Evolutionary conservation across 2,888 invertebrate genomes (phyloP), one percentile per base, ranked within the genome.

Genomic region (Acrocera orbiculus): DNA sequence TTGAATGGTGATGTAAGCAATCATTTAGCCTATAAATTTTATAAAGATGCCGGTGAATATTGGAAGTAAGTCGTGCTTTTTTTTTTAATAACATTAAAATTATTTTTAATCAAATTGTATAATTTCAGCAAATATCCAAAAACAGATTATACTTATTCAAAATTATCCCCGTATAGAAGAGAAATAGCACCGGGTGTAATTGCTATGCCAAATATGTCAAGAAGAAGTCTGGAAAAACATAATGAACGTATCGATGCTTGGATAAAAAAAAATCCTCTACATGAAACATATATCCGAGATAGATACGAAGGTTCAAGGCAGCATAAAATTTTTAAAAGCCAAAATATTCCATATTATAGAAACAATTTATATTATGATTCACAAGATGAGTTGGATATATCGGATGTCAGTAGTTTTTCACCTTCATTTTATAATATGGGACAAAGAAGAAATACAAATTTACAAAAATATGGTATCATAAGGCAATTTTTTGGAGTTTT

Each of bases 141-240:
- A 63, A 89, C 87, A 39, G 87, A 87, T 61, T 87, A 85, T 63
- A 86, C 86, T 7, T 89, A 89, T 58, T 83, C 86, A 3, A 71
- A 69, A 41, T 63, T 76, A 45, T 86, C 85, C n/a, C 74, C 74
- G 44, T 80, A 79, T 63, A 73, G 83, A 32, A 75, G 78, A 45
- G 79, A 79, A 54, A 62, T 82, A 36, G 77, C 76, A 0, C 80
- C 80, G 1, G 83, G 83, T 2, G 70, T 82, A 35, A 67, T 83
- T 42, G 77, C 78, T 16, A 81, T 83, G 69, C 86, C 86, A 4
- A 87, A 89, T 59, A 86, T 89, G 86, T 85, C 85, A 3, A 73
- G 87, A 4, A 68, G 73, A 36, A 74, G 80, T 35, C 62, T 77
- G 32, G 62, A 65, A 2, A 64, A 66, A 51, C 69, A 69, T 54